Conservation (phyloP, 2,797 vertebrate species). For the Pseudomugil gertrudae region DNA sequence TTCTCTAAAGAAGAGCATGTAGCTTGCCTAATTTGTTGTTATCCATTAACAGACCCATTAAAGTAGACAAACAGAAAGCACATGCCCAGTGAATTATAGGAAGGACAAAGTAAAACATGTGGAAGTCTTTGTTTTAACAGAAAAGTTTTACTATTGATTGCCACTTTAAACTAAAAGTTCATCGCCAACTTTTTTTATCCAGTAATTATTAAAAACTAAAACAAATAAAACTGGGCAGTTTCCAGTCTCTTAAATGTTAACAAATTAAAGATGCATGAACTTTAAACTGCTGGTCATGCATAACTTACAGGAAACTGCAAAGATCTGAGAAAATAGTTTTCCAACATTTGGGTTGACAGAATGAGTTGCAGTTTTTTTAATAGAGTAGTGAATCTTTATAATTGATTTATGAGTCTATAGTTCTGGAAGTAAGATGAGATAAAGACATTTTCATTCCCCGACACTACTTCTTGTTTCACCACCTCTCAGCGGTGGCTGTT, state of each 20-base stretch:
- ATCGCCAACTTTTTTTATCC: too few relatives aligned
- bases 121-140: background rate
- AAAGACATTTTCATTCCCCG: too few relatives aligned
- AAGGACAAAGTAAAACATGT: background rate
- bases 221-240: background rate
- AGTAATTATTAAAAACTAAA: background rate
- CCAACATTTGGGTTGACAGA: background rate
- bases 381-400: background rate
- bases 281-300: background rate
- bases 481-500: constrained; percentile 66
- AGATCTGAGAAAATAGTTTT: background rate
- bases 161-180: background rate
- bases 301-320: background rate
- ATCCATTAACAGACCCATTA: constrained; percentile 16
- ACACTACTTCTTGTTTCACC: too few relatives aligned
- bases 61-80: constrained; percentile 14
- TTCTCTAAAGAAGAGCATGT: background rate
- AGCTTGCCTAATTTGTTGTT: constrained; percentile 12
- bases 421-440: background rate
- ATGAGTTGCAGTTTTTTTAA: background rate
- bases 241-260: background rate
- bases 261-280: background rate
- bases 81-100: background rate
- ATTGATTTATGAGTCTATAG: background rate
- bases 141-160: background rate